phyloP scores from a whole-genome alignment of 2,888 invertebrate genomes.

The Aquatica leii region DNA sequence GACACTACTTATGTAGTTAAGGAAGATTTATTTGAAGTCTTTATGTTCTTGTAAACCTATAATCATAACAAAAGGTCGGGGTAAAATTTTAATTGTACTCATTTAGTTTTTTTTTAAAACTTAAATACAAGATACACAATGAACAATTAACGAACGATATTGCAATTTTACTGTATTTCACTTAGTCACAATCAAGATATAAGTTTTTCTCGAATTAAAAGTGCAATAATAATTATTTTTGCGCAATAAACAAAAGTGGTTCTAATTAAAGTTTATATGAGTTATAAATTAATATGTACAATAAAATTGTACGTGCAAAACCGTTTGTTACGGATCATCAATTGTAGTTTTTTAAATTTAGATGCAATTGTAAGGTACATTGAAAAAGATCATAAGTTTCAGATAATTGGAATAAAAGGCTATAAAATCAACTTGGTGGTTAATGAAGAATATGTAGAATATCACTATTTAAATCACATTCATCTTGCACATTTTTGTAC shows the following conservation, averaged over 20 bases:
- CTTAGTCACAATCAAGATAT: neutral
- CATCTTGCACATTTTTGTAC: too few species aligned
- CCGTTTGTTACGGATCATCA: neutral
- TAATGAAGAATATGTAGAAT: conserved; percentile 21
- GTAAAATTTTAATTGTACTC: neutral
- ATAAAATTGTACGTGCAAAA: neutral
- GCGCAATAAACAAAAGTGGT: neutral
- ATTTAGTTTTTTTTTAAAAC: too few species aligned
- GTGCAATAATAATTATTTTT: neutral
- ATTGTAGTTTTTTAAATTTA: neutral
- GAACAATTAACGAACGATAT: neutral
- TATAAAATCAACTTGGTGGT: conserved; percentile 26
- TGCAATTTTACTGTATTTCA: neutral
- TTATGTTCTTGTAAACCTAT: neutral
- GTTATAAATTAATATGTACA: neutral
- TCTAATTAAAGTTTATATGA: neutral
- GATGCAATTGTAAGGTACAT: too few species aligned
- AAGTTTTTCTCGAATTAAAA: too few species aligned
- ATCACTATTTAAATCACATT: neutral
- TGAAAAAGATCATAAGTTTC: conserved; percentile 24
- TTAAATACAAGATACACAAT: too few species aligned
- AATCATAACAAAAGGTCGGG: neutral
- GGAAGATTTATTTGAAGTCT: neutral
- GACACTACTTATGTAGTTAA: neutral
- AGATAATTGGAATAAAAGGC: conserved; percentile 27